These are phyloP conservation scores for Leptatherina wallacei DNA, from an alignment of 2,797 vertebrate species.

Conservation along the genomic window DNA sequence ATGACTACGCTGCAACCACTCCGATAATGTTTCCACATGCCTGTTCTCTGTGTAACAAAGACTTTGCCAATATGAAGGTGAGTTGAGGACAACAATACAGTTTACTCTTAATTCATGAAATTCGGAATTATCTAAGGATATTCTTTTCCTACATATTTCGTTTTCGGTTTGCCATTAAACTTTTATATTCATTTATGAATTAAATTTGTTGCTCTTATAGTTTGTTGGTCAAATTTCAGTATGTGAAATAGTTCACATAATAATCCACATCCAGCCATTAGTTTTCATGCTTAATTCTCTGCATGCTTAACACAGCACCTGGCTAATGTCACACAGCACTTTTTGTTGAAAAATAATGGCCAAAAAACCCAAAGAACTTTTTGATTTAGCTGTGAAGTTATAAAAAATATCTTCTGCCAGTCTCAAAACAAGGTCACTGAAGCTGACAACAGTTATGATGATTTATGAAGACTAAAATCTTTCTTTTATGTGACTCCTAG, in stretches of 20 bases:
- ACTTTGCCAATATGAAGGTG: slow-evolving; percentile 93
- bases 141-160: background rate
- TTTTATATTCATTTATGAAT: no score
- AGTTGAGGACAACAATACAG: slow-evolving; percentile 72
- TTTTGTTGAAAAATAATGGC: no score
- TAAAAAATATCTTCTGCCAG: background rate
- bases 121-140: background rate
- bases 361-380: background rate
- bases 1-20: slow-evolving; percentile 91
- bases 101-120: slow-evolving; percentile 3
- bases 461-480: background rate
- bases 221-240: no score
- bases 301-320: no score
- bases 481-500: slow-evolving; percentile 70
- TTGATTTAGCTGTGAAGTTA: background rate
- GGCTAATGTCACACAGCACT: no score
- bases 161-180: no score
- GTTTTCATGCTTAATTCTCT: no score
- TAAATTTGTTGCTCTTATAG: no score
- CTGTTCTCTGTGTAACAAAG: slow-evolving; percentile 96
- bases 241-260: no score
- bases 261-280: no score
- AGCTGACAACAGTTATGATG: background rate
- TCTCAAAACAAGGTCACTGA: background rate
- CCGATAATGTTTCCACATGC: slow-evolving; percentile 95